These are phyloP conservation scores for Carollia perspicillata DNA, from an alignment of 2,113 vertebrate genomes.

Conservation along the genomic window DNA sequence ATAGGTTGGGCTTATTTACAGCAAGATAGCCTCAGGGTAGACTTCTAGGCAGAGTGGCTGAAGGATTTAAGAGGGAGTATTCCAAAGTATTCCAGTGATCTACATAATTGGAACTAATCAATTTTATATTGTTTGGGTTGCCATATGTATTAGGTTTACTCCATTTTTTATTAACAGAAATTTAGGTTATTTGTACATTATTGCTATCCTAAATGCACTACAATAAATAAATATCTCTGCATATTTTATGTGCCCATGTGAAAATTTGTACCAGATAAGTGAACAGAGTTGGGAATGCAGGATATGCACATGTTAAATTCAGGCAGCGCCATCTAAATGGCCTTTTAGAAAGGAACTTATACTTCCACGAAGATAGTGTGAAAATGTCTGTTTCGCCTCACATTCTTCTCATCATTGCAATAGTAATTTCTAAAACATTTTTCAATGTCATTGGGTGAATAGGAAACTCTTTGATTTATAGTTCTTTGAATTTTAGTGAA, in stretches of 20 bases:
- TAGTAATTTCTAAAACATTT: neutral
- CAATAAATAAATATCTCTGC: neutral
- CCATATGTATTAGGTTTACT: neutral
- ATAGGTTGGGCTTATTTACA: neutral
- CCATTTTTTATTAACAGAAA: neutral
- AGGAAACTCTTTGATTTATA: neutral
- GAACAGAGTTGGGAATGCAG: neutral
- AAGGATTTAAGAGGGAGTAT: neutral
- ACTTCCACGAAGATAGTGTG: neutral
- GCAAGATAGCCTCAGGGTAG: neutral
- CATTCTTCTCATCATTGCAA: neutral
- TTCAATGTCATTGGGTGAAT: neutral
- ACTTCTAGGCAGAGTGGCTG: neutral
- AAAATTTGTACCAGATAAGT: neutral
- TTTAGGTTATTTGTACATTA: neutral
- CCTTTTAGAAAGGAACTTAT: neutral
- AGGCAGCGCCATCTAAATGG: neutral
- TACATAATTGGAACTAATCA: neutral
- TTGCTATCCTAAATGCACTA: neutral
- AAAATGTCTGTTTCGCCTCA: neutral
- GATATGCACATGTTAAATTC: neutral
- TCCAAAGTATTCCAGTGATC: neutral
- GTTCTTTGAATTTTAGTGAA: conserved; percentile 10
- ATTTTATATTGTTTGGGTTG: neutral
- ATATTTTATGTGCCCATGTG: neutral